These are phyloP conservation scores for silkworm (Bombyx mori) DNA, from an alignment of 1,140 invertebrate genomes.

Conservation along the genomic window DNA sequence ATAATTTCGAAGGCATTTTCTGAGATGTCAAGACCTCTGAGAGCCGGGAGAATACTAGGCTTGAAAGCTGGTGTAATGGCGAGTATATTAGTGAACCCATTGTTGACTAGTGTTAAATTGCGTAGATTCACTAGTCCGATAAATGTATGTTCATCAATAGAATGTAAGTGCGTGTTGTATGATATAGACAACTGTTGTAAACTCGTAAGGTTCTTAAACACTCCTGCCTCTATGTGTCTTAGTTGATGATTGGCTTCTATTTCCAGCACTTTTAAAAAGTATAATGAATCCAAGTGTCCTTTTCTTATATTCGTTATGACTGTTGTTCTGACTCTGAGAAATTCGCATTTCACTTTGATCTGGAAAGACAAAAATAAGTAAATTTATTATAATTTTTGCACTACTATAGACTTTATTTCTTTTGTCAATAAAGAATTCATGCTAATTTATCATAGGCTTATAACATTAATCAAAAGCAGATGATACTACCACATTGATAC, in stretches of 20 bases:
- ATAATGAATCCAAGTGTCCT: conserved; percentile 33
- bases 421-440: not conserved
- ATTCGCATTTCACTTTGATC: conserved; percentile 33
- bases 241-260: conserved; percentile 59
- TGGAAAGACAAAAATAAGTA: conserved; percentile 31
- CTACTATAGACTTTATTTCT: not conserved
- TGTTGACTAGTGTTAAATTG: conserved; percentile 62
- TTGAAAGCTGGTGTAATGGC: conserved; percentile 39
- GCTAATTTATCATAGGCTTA: not conserved
- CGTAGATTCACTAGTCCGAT: conserved; percentile 44
- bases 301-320: conserved; percentile 34
- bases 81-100: conserved; percentile 49
- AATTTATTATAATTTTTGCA: not conserved
- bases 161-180: conserved; percentile 38
- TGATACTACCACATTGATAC: too few relatives aligned
- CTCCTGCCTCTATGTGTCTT: conserved; percentile 38
- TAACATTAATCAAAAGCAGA: not conserved
- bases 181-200: conserved; percentile 52
- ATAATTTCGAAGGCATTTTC: conserved; percentile 55
- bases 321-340: conserved; percentile 48
- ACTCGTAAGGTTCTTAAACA: conserved; percentile 44
- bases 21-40: conserved; percentile 48
- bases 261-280: conserved; percentile 38
- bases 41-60: conserved; percentile 38
- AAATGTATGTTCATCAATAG: conserved; percentile 40